Conservation (phyloP, 2,113 vertebrate genomes). For the Pollimyrus isidori region DNA sequence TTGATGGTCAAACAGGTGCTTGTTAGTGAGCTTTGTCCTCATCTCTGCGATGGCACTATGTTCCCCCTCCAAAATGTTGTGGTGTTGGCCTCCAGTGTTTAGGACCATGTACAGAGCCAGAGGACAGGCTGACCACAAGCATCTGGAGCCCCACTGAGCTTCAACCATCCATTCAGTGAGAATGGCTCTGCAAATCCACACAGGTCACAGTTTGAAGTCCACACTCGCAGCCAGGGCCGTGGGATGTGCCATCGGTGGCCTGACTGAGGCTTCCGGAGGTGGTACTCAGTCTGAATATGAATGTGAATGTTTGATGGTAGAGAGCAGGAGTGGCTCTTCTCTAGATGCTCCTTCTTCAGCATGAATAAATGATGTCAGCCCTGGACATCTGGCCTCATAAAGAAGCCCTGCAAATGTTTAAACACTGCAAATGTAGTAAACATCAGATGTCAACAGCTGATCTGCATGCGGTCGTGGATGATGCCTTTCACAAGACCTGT, state of each 20-base stretch:
- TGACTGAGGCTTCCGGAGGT: neutral
- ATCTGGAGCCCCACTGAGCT: neutral
- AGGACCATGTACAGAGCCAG: neutral
- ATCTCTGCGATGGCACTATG: too few relatives aligned
- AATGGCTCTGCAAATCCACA: neutral
- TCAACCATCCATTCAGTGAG: neutral
- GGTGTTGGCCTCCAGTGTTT: neutral
- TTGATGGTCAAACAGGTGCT: neutral
- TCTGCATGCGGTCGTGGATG: neutral
- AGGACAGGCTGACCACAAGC: neutral
- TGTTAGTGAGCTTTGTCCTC: neutral
- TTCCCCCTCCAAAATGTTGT: neutral
- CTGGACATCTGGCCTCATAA: neutral
- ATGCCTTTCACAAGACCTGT: neutral
- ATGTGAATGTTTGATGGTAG: neutral
- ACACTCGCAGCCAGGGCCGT: neutral
- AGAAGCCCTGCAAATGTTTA: neutral
- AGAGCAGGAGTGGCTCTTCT: neutral
- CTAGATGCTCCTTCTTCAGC: neutral
- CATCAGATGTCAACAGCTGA: neutral
- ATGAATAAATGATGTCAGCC: neutral
- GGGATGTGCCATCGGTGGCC: neutral
- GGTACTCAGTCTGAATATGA: neutral
- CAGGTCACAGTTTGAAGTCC: neutral
- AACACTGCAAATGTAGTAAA: neutral